Base-by-base conservation (phyloP, 2,888 invertebrate genomes). In the Trisateles emortualis region DNA sequence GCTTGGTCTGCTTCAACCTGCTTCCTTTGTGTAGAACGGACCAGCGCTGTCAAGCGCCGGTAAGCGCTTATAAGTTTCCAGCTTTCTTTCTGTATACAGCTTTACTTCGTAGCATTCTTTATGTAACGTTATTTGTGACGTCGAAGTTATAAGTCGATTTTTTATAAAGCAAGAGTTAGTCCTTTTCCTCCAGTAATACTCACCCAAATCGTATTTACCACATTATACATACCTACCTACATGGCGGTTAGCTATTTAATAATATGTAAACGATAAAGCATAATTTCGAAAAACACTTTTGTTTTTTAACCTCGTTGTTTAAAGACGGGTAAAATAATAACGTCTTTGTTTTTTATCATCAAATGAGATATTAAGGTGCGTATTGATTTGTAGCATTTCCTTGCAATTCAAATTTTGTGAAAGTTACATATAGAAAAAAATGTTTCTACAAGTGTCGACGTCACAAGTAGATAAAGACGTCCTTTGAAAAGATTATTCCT, bases 221-320 rank as follows among this genome's bases (percentile, higher is more conserved):
- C 78, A 72, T 75, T 79, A 81, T 74, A 75, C 72, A 78, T 69
- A 74, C 61, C 59, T 69, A 74, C 61, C 59, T 68, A 68, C 64
- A 61, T 71, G 72, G 66, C 51, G 58, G 65, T 68, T 71, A 71
- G 68, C 75, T 83, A 79, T 79, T 52, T 76, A 77, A 75, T 78
- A 78, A 68, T 75, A 71, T 72, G 64, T 79, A 79, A 76, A 72
- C 54, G 65, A 73, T 72, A 74, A 73, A 57, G 45, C 65, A 64
- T 70, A 74, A 78, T 79, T 78, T 72, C 67, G 74, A 73, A 69
- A 69, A 59, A 64, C 48, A 58, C 45, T 74, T 79, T 74, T 66
- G 72, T 81, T 83, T 79, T 75, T 65, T 72, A 74, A 74, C 72
- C 60, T 76, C 69, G 74, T 79, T 80, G 78, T 77, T 81, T 75